Evolutionary conservation across 1,140 invertebrate species (phyloP), one percentile per base, ranked within the genome.

Genomic region (Cyphomyrmex costatus): DNA sequence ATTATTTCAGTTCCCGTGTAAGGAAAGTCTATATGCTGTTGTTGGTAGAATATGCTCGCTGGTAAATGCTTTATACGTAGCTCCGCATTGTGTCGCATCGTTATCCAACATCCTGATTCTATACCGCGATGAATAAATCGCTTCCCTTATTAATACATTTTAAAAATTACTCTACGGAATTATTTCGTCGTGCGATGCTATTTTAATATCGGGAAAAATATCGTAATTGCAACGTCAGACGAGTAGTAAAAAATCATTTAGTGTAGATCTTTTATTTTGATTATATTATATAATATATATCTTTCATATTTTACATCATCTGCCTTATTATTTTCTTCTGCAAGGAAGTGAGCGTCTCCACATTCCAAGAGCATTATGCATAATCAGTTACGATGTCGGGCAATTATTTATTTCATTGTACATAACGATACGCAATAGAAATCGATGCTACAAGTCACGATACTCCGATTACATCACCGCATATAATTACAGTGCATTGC

Each of bases 51-150:
- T 65, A 27, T n/a, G 46, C 16, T 30, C n/a, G 46, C 33, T 53
- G 42, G 63, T 46, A 14, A 80, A 80, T 46, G 30, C 27, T 68
- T 65, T 80, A 73, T 27, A 74, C 65, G n/a, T 46, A 60, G 51
- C 42, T 74, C 79, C 53, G 79, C 79, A 83, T 83, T 46, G 79
- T 74, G 79, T 83, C 79, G 68, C 79, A 73, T 83, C 36, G 79
- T 83, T 73, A 74, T 65, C 65, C 63, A 70, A 80, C 36, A 74
- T 74, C 53, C 46, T 46, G 79, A 71, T 33, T 21, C 30, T 36
- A 36, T 8, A 16, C n/a, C 16, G 61, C 63, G 16, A 21, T 42
- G 65, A 51, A 58, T 80, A 42, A 80, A 70, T 21, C 10, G 65
- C 33, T 70, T 56, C 63, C 12, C 21, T 70, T 70, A 70, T 58